Evolutionary conservation across 2,113 vertebrate genomes (phyloP).

Genomic region (Zapornia atra): DNA sequence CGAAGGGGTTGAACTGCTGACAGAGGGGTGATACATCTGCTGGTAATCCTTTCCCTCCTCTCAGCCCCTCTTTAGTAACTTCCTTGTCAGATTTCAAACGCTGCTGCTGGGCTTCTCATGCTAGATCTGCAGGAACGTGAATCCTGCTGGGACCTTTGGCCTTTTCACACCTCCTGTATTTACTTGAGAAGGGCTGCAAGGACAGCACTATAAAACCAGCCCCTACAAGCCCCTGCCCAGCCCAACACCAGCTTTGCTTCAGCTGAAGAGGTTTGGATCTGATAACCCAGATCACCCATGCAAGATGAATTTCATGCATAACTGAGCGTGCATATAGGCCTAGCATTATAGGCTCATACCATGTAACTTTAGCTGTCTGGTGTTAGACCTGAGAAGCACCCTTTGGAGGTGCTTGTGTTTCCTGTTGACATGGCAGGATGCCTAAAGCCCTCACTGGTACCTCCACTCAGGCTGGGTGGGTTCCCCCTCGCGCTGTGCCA

Average conservation of each 20-base stretch:
- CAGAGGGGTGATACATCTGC: background rate
- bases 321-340: background rate
- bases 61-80: background rate
- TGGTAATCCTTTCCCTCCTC: background rate
- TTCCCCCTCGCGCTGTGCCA: slow-evolving; percentile 8
- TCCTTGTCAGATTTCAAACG: background rate
- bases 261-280: background rate
- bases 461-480: background rate
- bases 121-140: background rate
- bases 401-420: background rate
- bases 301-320: background rate
- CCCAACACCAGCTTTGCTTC: background rate
- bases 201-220: background rate
- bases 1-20: background rate
- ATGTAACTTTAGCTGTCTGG: background rate
- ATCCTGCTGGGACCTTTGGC: background rate
- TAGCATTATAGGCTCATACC: background rate
- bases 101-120: background rate
- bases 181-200: background rate
- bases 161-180: background rate
- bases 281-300: background rate
- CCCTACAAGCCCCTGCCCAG: background rate
- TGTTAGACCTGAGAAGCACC: background rate
- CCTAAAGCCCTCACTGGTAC: background rate
- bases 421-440: slow-evolving; percentile 29